Percentiles rank a stretch among this genome's conserved stretches.
Evolutionary conservation across 2,888 invertebrate species (phyloP).

Genomic region (Phymatocera aterrima): DNA sequence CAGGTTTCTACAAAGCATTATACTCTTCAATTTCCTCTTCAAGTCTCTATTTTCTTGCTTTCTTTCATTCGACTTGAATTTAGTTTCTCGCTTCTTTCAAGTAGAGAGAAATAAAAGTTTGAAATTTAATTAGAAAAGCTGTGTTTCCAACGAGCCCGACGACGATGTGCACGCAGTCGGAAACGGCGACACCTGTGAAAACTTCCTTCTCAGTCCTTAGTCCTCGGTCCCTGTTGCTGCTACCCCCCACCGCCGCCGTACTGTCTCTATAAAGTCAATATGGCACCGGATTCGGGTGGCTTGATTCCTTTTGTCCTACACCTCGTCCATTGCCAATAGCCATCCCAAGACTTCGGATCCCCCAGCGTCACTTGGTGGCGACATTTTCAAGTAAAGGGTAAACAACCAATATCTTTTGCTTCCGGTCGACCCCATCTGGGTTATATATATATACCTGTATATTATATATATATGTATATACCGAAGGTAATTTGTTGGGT

Average conservation of each 20-base stretch:
- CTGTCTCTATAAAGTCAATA: conserved; percentile 28
- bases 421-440: conserved; percentile 30
- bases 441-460: neutral
- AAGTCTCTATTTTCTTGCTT: neutral
- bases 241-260: neutral
- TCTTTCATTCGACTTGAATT: neutral
- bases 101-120: neutral
- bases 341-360: neutral
- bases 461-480: neutral
- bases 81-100: neutral
- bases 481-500: conserved; percentile 27
- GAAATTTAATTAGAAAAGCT: conserved; percentile 26
- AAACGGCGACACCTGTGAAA: conserved; percentile 32
- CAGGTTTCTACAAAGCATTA: neutral
- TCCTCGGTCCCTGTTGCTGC: too few species aligned
- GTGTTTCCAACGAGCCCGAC: neutral
- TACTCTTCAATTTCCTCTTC: neutral
- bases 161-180: neutral
- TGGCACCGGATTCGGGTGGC: conserved; percentile 30
- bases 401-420: conserved; percentile 37
- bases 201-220: too few species aligned
- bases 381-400: conserved; percentile 39
- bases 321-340: conserved; percentile 36
- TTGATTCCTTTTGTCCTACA: conserved; percentile 41
- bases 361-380: conserved; percentile 36